phyloP scores from a whole-genome alignment of 2,113 vertebrate species.

The Xenopus laevis region DNA sequence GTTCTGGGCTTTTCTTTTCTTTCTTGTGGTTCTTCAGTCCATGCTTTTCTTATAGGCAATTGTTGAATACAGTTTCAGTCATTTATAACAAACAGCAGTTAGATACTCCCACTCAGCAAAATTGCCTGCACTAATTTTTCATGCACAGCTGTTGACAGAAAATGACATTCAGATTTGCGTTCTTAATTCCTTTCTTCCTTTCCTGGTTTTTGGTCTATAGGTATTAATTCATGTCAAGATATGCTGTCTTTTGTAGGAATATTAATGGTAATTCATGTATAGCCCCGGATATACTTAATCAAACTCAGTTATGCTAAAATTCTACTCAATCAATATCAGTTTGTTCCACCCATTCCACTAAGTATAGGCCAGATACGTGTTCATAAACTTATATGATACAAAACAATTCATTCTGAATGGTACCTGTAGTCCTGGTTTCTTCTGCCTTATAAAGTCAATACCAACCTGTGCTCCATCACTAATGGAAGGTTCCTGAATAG shows the following conservation, averaged over 20 bases:
- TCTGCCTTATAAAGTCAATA: too few species aligned
- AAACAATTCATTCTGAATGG: too few species aligned
- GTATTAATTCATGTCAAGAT: constrained; percentile 3
- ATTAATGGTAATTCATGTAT: constrained; percentile 19
- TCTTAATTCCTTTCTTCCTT: constrained; percentile 19
- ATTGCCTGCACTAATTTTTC: constrained; percentile 29
- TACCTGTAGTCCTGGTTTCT: too few species aligned
- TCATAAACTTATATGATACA: background rate
- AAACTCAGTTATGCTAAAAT: constrained; percentile 6
- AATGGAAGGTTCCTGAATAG: too few species aligned
- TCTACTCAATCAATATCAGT: constrained; percentile 35
- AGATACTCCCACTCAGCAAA: constrained; percentile 26
- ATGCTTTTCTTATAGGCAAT: constrained; percentile 22
- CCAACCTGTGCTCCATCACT: too few species aligned
- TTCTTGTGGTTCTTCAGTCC: too few species aligned
- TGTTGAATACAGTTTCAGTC: constrained; percentile 33
- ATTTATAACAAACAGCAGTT: constrained; percentile 35
- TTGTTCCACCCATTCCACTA: constrained; percentile 17
- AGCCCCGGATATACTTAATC: constrained; percentile 23
- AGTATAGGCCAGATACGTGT: background rate
- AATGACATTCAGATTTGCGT: constrained; percentile 36
- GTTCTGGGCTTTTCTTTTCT: background rate
- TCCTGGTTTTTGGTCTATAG: constrained; percentile 5
- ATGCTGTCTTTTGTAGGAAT: background rate
- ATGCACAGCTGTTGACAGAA: constrained; percentile 20